A percentile compares a stretch with the other conserved stretches of the same genome.
Conservation (phyloP, 2,113 vertebrate genomes). For the Lagopus leucura region DNA sequence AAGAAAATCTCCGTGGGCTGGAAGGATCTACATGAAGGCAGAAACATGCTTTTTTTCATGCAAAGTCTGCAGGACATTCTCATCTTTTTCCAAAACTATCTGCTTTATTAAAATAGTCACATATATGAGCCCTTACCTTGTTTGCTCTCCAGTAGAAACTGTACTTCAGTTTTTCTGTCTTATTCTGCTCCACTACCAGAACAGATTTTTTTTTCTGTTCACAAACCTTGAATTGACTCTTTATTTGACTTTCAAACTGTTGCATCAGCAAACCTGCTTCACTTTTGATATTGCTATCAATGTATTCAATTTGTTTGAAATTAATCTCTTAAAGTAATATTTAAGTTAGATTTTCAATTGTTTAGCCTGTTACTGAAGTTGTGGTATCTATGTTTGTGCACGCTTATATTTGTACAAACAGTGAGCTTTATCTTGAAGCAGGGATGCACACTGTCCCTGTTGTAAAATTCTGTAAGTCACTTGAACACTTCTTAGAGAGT, state of each 20-base stretch:
- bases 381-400: conserved; percentile 21
- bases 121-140: rapidly evolving
- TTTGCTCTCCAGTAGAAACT: rapidly evolving
- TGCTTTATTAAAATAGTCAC: not conserved
- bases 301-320: not conserved
- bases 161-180: not conserved
- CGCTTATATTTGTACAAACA: conserved; percentile 11
- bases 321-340: not conserved
- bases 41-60: not conserved
- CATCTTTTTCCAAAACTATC: not conserved
- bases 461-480: not conserved
- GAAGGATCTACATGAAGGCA: not conserved
- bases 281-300: not conserved
- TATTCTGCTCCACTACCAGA: not conserved
- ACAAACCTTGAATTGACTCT: not conserved
- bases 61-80: not conserved
- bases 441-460: not conserved
- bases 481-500: not conserved
- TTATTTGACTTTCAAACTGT: not conserved
- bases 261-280: not conserved
- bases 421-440: conserved; percentile 34
- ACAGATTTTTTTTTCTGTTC: not conserved
- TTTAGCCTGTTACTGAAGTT: not conserved
- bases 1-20: not conserved
- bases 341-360: conserved; percentile 26